These are phyloP conservation scores for Phylloscopus trochiloides DNA, from an alignment of 2,113 vertebrate genomes.

Conservation along the genomic window DNA sequence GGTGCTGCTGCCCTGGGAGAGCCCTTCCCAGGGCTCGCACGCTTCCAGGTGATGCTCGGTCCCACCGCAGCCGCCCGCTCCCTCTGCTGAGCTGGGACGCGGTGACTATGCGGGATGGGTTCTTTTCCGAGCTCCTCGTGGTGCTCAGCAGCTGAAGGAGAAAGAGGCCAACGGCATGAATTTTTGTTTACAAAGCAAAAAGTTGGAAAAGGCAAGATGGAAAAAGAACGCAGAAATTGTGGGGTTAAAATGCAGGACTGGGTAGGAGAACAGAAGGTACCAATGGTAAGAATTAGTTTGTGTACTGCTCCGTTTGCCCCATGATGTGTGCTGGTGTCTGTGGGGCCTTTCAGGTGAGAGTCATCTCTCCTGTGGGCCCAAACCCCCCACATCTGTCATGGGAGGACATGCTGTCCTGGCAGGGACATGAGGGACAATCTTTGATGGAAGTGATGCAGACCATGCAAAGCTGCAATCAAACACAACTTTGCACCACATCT, in stretches of 20 bases:
- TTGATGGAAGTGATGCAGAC: background rate
- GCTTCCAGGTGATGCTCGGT: background rate
- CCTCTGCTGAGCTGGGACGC: background rate
- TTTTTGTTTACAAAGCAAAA: background rate
- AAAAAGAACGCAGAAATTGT: background rate
- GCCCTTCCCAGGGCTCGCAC: background rate
- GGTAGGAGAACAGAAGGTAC: background rate
- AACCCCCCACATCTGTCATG: rapidly evolving
- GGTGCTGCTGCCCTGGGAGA: conserved; percentile 43
- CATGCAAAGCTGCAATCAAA: background rate
- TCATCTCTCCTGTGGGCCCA: background rate
- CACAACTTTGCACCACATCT: background rate
- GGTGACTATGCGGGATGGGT: background rate
- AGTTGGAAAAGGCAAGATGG: background rate
- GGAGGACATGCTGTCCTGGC: background rate
- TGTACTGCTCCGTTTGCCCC: background rate
- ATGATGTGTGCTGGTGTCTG: background rate
- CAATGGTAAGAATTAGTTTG: background rate
- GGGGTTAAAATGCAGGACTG: background rate
- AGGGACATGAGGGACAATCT: background rate
- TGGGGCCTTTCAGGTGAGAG: background rate
- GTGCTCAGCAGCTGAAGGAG: background rate
- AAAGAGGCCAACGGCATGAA: background rate
- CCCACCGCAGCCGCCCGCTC: rapidly evolving
- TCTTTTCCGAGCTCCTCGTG: background rate